Evolutionary conservation across 1,140 invertebrate species (phyloP).

Genomic region (Pseudoatta argentina): DNA sequence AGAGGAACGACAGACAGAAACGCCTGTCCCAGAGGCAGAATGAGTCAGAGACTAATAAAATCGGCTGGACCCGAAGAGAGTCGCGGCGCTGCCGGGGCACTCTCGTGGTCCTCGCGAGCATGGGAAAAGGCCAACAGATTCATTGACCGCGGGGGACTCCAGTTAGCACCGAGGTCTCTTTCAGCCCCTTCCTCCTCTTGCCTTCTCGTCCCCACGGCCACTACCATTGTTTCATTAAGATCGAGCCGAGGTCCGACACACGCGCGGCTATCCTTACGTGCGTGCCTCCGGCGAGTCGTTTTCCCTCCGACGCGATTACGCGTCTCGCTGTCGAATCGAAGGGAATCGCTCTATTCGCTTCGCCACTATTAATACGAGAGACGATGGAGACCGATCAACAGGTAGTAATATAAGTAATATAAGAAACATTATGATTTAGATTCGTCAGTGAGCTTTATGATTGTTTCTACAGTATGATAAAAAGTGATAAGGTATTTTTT

Average conservation of each 20-base stretch:
- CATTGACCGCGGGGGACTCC: constrained; percentile 78
- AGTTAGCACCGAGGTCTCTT: constrained; percentile 72
- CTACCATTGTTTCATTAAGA: constrained; percentile 78
- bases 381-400: not conserved
- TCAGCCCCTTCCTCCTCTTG: constrained; percentile 9
- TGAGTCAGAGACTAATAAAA: constrained; percentile 81
- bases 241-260: constrained; percentile 61
- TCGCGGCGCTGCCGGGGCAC: constrained; percentile 63
- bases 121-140: constrained; percentile 83
- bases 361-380: not conserved
- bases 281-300: constrained; percentile 53
- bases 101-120: constrained; percentile 73
- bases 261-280: constrained; percentile 57
- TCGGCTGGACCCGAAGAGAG: constrained; percentile 71
- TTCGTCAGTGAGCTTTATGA: not conserved
- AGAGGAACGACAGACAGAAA: constrained; percentile 24
- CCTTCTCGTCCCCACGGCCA: constrained; percentile 31
- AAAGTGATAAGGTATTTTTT: not conserved
- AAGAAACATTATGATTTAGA: not conserved
- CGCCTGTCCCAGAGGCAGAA: constrained; percentile 61
- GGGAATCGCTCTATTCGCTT: constrained; percentile 33
- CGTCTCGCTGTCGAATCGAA: constrained; percentile 50
- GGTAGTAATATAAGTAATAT: too few species aligned
- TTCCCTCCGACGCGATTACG: constrained; percentile 54
- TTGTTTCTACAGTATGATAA: not conserved